Evolutionary conservation across 2,888 invertebrate genomes (phyloP), one percentile per base, ranked within the genome.

Genomic region (Drosophila kokeensis): DNA sequence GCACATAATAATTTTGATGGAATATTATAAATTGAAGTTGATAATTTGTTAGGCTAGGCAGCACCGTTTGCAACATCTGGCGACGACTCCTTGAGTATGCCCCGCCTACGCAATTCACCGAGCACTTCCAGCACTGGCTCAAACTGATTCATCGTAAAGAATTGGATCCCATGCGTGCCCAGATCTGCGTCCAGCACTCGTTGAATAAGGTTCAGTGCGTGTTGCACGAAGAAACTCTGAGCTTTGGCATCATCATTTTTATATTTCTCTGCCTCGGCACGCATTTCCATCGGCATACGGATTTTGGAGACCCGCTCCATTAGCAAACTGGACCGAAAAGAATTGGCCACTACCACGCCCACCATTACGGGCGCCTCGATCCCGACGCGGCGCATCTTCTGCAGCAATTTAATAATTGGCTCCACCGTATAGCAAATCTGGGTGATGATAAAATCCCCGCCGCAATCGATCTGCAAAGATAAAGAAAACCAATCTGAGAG

Each of bases 391-490:
- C 95, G 94, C 90, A 97, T 97, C 83, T 95, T 95, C 27, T 93
- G 90, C 2, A 95, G 94, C 91, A 96, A 98, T 40, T 94, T 93
- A 53, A 95, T 93, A 82, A 96, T 96, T 0, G 93, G 91, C 32
- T 94, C 93, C 2, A 95, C 93, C 50, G 96, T 95, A 90, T 97
- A 98, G 92, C 97, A 96, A 36, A 97, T 95, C 93, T 98, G 98
- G 0, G 98, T 97, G 75, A 98, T 95, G 68, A 98, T 95, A 83
- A 97, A 97, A 92, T 98, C 96, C 0, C 97, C 97, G 0, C 98
- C 98, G 45, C 95, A 95, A 48, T 96, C 94, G 11, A 97, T 79
- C 93, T 93, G 65, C 1, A 74, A 69, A 50, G n/a, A 45, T 13
- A 11, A 38, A 18, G 55, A 52, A 27, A 27, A 49, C 27, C 38